phyloP scores from a whole-genome alignment of 2,797 vertebrate genomes.

The Schizopygopsis malacanthus region DNA sequence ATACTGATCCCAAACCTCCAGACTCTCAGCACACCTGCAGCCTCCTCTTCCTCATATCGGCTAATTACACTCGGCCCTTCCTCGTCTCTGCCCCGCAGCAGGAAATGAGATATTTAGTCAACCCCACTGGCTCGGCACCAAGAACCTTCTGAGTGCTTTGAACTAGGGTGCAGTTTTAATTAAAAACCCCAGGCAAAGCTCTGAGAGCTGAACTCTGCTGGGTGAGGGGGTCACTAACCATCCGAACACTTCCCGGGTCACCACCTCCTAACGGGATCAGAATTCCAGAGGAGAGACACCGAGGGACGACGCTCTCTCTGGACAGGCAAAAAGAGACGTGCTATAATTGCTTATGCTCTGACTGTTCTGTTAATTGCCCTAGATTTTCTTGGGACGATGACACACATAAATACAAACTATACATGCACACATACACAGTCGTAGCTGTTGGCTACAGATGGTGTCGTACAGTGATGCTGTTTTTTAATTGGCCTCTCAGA shows the following conservation, averaged over 20 bases:
- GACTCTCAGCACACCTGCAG: slow-evolving; percentile 44
- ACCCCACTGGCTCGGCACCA: slow-evolving; percentile 30
- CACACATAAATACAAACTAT: slow-evolving; percentile 42
- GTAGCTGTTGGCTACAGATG: slow-evolving; percentile 60
- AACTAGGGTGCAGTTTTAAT: slow-evolving; percentile 56
- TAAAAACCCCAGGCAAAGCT: slow-evolving; percentile 52
- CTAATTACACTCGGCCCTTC: slow-evolving; percentile 50
- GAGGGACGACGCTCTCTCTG: slow-evolving; percentile 5
- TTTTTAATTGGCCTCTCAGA: slow-evolving; percentile 64
- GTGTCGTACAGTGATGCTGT: slow-evolving; percentile 51
- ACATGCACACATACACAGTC: slow-evolving; percentile 42
- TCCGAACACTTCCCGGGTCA: slow-evolving; percentile 47
- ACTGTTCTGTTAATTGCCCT: slow-evolving; percentile 58
- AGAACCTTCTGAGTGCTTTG: slow-evolving; percentile 38
- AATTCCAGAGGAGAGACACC: background rate
- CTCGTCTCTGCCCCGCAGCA: slow-evolving; percentile 20
- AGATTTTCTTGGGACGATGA: slow-evolving; percentile 49
- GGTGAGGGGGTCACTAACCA: slow-evolving; percentile 44
- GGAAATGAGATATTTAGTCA: slow-evolving; percentile 50
- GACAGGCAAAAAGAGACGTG: slow-evolving; percentile 32
- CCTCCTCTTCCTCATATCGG: slow-evolving; percentile 20
- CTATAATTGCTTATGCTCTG: slow-evolving; percentile 54
- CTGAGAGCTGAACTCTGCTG: slow-evolving; percentile 36
- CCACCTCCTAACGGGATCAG: slow-evolving; percentile 38
- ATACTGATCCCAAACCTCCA: slow-evolving; percentile 2